Evolutionary conservation across 2,888 invertebrate species (phyloP).

Genomic region (Drosophila helvetica): DNA sequence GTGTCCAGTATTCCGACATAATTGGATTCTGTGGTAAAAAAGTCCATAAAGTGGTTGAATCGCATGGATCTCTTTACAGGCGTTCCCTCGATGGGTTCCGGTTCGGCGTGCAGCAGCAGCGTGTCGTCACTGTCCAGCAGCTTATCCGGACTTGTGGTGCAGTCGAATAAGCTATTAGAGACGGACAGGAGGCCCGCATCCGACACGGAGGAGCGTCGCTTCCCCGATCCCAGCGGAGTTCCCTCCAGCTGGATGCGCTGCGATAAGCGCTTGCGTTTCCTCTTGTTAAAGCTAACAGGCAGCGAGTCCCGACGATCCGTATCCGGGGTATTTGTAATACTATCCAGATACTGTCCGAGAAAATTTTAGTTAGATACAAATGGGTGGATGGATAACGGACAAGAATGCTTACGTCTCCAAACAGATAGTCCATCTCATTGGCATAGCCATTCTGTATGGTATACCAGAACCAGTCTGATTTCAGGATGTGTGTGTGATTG

Average conservation of each 20-base stretch:
- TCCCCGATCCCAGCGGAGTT: constrained; percentile 84
- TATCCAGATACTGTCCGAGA: constrained; percentile 80
- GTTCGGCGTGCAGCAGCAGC: constrained; percentile 62
- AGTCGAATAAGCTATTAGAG: constrained; percentile 95
- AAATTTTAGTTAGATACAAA: too few species aligned
- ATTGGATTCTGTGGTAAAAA: constrained; percentile 98
- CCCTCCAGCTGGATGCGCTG: constrained; percentile 83
- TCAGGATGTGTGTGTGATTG: constrained; percentile 90
- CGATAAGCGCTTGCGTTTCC: constrained; percentile 92
- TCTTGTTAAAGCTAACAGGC: constrained; percentile 85
- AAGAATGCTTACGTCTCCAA: constrained; percentile 90
- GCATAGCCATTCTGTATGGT: constrained; percentile 98
- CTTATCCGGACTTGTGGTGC: constrained; percentile 92
- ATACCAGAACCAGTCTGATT: constrained; percentile 99
- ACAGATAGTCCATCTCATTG: constrained; percentile 94
- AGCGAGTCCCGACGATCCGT: constrained; percentile 86
- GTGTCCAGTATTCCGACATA: constrained; percentile 97
- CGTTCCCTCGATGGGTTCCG: constrained; percentile 75
- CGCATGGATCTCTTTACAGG: constrained; percentile 84
- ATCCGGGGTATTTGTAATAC: constrained; percentile 84
- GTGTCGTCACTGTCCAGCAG: constrained; percentile 64
- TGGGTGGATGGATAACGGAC: not conserved
- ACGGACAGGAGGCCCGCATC: constrained; percentile 92
- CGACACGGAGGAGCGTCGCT: constrained; percentile 93
- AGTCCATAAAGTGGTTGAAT: constrained; percentile 88